Percentiles rank a stretch among this genome's conserved stretches.
These are phyloP conservation scores for Acanthopleura granulata DNA, from an alignment of 2,888 invertebrate species.

Conservation along the genomic window DNA sequence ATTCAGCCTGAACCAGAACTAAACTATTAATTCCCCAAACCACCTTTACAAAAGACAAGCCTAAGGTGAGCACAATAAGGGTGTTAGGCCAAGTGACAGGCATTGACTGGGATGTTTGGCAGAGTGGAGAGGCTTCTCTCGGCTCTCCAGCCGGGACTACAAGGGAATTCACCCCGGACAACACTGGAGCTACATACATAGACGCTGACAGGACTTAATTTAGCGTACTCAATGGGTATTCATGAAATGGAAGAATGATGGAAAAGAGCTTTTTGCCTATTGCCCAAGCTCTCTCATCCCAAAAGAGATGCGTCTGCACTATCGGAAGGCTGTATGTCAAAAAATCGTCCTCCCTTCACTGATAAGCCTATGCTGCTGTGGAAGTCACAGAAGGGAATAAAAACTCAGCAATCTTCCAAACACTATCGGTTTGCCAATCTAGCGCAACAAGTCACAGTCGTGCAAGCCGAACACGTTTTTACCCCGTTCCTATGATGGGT, in stretches of 20 bases:
- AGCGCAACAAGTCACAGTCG: too few relatives aligned
- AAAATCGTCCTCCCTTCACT: conserved; percentile 1
- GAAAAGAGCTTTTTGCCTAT: not conserved
- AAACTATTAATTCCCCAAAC: too few relatives aligned
- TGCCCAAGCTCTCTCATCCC: not conserved
- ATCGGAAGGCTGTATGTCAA: not conserved
- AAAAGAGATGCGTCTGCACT: not conserved
- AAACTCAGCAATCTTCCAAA: not conserved
- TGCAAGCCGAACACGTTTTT: too few relatives aligned
- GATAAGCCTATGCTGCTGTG: not conserved
- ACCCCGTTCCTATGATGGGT: too few relatives aligned
- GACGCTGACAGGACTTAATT: conserved; percentile 10
- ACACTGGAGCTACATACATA: not conserved
- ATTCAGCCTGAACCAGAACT: too few relatives aligned
- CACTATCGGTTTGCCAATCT: too few relatives aligned
- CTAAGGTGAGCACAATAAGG: too few relatives aligned
- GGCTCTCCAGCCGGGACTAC: too few relatives aligned
- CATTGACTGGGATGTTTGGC: too few relatives aligned
- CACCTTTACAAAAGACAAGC: too few relatives aligned
- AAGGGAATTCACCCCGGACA: not conserved
- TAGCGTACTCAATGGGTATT: conserved; percentile 10
- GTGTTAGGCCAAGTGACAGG: too few relatives aligned
- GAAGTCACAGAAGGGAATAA: not conserved
- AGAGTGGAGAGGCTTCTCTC: too few relatives aligned
- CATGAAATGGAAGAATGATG: conserved; percentile 12